phyloP scores from a whole-genome alignment of 2,113 vertebrate genomes.

The Gracilinanus agilis region DNA sequence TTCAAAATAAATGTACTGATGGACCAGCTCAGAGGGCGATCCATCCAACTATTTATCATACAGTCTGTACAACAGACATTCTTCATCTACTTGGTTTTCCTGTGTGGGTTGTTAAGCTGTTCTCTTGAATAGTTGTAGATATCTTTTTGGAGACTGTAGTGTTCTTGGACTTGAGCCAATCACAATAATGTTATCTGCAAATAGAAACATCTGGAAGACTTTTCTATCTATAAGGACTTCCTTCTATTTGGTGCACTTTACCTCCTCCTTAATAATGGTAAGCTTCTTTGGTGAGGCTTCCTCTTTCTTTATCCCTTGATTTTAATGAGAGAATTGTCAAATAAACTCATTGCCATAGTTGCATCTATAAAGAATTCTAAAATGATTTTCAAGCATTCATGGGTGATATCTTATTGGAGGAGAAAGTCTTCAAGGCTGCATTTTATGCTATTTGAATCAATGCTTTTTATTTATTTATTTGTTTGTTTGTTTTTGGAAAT shows the following conservation, averaged over 20 bases:
- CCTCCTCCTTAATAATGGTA: background rate
- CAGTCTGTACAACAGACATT: background rate
- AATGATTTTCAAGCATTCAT: background rate
- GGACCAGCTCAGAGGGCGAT: background rate
- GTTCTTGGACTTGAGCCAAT: background rate
- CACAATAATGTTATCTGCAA: background rate
- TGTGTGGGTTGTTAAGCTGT: background rate
- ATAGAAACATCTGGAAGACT: slow-evolving; percentile 4
- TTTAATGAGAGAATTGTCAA: background rate
- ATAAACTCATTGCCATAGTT: background rate
- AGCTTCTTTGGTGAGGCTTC: background rate
- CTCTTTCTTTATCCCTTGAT: background rate
- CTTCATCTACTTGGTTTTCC: background rate
- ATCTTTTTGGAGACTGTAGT: background rate
- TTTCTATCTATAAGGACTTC: background rate
- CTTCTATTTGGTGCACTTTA: background rate
- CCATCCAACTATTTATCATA: background rate
- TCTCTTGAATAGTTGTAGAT: background rate
- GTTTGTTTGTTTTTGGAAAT: too few relatives aligned
- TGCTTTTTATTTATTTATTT: background rate
- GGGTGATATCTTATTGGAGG: background rate
- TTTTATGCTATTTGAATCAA: background rate
- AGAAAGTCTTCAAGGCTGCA: background rate
- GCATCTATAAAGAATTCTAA: background rate
- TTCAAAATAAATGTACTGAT: background rate